Evolutionary conservation across 2,888 invertebrate genomes (phyloP), one percentile per base, ranked within the genome.

Genomic region (Mermis nigrescens): DNA sequence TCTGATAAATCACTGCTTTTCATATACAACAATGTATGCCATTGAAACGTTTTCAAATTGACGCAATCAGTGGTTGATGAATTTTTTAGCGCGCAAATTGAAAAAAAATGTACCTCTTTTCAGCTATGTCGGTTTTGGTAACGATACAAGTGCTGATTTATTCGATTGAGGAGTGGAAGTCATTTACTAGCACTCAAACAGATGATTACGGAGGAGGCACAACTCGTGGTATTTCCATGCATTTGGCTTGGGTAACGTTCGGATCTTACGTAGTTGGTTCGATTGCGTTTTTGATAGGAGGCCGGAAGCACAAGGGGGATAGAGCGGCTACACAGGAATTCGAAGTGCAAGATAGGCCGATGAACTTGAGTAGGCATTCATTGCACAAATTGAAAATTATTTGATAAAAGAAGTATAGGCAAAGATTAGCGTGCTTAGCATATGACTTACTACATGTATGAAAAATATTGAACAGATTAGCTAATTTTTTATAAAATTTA

Each of bases 251-350:
- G 85, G 78, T 84, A 63, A 84, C 84, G 1, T 84, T 86, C 60
- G 75, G 80, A 27, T 77, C 82, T 57, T 84, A 84, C 71, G 70
- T 83, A 12, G 70, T 80, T 46, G 80, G 84, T 15, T 83, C 83
- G 1, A 76, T 81, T 12, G 79, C 82, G 57, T 87, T 87, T 73
- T 80, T 87, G 66, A 79, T 85, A 75, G 85, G 82, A 71, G 86
- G 86, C 0, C 81, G 83, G 60, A 88, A 88, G 72, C 81, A 84
- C 73, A 88, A 88, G 78, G 83, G 86, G 1, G 82, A 82, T 64
- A 83, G 84, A 68, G 86, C 85, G 1, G 83, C 83, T 2, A 83
- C 81, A n/a, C 84, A 84, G 64, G 84, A 86, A 69, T 77, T 84
- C 46, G 86, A 83, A 1, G 82, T 84, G 81, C 86, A 84, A 2